Evolutionary conservation across 2,797 vertebrate genomes (phyloP).

Genomic region (Protosalanx chinensis): DNA sequence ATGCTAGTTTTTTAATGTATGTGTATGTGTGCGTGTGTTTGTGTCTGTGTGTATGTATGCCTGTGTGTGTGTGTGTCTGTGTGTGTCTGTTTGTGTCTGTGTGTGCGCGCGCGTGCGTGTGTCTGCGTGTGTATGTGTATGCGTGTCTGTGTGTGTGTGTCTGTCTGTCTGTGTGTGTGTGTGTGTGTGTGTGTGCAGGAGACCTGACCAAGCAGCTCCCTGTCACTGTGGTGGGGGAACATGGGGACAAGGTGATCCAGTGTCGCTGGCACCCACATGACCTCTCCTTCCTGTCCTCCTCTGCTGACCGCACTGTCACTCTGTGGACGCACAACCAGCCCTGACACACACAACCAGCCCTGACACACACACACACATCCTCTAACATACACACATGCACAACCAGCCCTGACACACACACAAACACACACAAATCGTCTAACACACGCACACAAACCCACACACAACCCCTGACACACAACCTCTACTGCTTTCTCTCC

Average conservation of each 20-base stretch:
- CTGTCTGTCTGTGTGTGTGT: background rate
- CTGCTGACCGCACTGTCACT: constrained; percentile 95
- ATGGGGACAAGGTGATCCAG: constrained; percentile 98
- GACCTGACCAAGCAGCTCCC: constrained; percentile 96
- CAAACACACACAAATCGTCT: background rate
- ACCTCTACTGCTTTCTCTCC: constrained; percentile 3
- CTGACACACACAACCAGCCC: constrained; percentile 53
- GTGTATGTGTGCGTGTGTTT: constrained; percentile 5
- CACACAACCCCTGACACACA: constrained; percentile 7
- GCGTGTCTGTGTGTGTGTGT: background rate
- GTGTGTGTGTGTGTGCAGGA: constrained; percentile 64
- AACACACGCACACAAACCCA: background rate
- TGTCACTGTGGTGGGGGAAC: constrained; percentile 88
- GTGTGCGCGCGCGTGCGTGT: background rate
- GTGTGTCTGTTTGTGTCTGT: background rate
- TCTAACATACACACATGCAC: constrained; percentile 72
- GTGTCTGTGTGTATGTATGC: constrained; percentile 9
- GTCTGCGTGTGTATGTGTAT: background rate
- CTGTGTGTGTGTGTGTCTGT: background rate
- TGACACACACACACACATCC: background rate
- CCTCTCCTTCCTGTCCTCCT: constrained; percentile 95
- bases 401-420: constrained; percentile 64
- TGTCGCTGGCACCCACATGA: constrained; percentile 97
- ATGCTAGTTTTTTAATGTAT: background rate
- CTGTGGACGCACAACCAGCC: constrained; percentile 91